These are phyloP conservation scores for Manis pentadactyla DNA, from an alignment of 2,797 vertebrate species.

Conservation along the genomic window DNA sequence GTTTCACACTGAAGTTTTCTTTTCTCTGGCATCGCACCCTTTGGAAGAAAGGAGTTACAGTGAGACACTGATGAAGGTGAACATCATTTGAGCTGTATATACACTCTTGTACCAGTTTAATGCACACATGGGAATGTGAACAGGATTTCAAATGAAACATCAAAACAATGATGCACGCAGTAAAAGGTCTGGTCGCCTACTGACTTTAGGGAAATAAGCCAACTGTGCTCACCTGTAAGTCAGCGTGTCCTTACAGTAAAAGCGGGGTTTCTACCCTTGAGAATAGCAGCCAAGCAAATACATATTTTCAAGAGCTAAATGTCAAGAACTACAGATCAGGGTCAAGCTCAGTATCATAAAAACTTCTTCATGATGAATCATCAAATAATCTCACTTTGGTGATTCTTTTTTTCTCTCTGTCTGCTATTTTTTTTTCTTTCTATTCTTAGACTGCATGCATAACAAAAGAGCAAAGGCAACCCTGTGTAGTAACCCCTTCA, in stretches of 20 bases:
- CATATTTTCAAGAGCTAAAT: constrained; percentile 74
- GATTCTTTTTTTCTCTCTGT: not conserved
- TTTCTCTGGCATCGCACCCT: constrained; percentile 71
- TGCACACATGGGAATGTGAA: constrained; percentile 78
- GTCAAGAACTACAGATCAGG: constrained; percentile 77
- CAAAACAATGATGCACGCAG: constrained; percentile 76
- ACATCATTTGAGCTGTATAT: constrained; percentile 70
- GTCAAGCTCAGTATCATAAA: constrained; percentile 77
- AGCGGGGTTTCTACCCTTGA: constrained; percentile 61
- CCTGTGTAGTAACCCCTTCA: not conserved
- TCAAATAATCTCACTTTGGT: constrained; percentile 62
- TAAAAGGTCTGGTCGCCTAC: constrained; percentile 81
- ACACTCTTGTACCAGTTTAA: constrained; percentile 71
- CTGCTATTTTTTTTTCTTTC: not conserved
- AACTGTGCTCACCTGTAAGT: constrained; percentile 49
- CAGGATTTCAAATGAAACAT: constrained; percentile 84
- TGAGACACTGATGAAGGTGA: constrained; percentile 80
- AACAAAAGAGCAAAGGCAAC: constrained; percentile 43
- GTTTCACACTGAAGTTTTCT: constrained; percentile 81
- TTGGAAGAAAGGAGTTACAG: constrained; percentile 79
- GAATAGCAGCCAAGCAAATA: constrained; percentile 64
- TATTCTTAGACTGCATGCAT: not conserved
- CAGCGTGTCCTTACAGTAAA: constrained; percentile 60
- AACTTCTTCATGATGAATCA: constrained; percentile 39
- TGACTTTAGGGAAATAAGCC: constrained; percentile 75